Evolutionary conservation across 2,888 invertebrate species (phyloP), one percentile per base, ranked within the genome.

Genomic region (Patella depressa): DNA sequence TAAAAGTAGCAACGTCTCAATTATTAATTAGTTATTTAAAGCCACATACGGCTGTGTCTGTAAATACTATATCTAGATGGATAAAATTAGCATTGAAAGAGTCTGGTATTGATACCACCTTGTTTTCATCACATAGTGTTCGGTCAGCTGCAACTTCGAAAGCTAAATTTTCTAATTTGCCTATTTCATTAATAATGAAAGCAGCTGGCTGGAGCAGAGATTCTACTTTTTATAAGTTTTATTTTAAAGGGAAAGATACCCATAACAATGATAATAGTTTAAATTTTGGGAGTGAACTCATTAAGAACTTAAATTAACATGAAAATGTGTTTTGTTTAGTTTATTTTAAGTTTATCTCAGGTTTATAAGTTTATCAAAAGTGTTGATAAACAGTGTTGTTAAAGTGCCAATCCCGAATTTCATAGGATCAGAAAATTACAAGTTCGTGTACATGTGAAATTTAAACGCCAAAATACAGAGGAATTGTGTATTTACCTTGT

Each of bases 31-130:
- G 74, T 57, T 74, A 57, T 29, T 17, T 29, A 5, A 59, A 74
- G 45, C 74, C 74, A 59, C 34, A 57, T 55, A 55, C 55, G 29
- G 24, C 73, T 55, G 73, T 73, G 7, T 54, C 54, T 19, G 54
- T n/a, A 14, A 34, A 57, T 19, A 73, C 74, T 59, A 74, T 74
- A 29, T 74, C 74, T 1, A 54, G 74, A 24, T 74, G 74, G 74
- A 29, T 74, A 15, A 57, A 34, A 74, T 19, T 29, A 17, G 34
- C 34, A 12, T 57, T 59, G 34, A 59, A n/a, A 17, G 5, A 24
- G 15, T 24, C 74, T 59, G 74, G 74, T 2, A 59, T 74, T 57
- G 74, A 74, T 57, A 57, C 57, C 17, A 24, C 57, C 29, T 14
- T 2, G 17, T 74, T 34, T 24, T 55, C 34, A 7, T 19, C 57